These are phyloP conservation scores for Chionodraco myersi DNA, from an alignment of 2,113 vertebrate species.

Conservation along the genomic window DNA sequence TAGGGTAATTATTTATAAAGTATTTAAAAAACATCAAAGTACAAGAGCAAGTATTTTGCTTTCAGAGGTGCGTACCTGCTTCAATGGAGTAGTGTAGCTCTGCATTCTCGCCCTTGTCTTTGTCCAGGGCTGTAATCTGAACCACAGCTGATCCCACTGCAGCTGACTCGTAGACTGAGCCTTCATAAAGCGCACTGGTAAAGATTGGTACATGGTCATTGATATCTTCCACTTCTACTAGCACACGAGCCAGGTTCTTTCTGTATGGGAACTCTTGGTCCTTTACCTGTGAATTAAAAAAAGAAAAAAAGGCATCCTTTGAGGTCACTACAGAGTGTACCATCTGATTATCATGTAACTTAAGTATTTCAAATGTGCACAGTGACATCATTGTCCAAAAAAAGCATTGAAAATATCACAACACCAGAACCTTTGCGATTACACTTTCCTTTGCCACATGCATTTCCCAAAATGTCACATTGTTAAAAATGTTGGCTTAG, in stretches of 20 bases:
- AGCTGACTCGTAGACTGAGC: conserved; percentile 94
- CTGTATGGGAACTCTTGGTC: conserved; percentile 98
- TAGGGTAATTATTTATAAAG: not conserved
- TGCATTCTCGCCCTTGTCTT: conserved; percentile 96
- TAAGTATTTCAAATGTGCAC: not conserved
- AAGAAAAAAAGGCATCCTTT: not conserved
- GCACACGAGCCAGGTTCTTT: conserved; percentile 91
- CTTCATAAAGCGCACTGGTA: conserved; percentile 92
- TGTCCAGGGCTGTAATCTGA: conserved; percentile 95
- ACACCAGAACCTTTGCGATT: not conserved
- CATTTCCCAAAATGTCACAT: too few species aligned
- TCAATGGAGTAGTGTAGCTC: conserved; percentile 94
- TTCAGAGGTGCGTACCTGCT: conserved; percentile 85
- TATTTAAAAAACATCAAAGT: not conserved
- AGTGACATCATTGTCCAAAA: not conserved
- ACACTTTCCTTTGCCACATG: not conserved
- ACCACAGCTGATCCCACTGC: conserved; percentile 95
- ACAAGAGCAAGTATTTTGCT: not conserved
- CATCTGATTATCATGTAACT: not conserved
- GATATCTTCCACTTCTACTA: conserved; percentile 93
- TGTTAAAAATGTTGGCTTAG: too few species aligned
- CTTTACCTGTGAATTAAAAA: conserved; percentile 87
- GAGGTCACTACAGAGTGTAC: not conserved
- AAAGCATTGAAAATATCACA: not conserved
- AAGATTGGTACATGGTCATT: conserved; percentile 97